Evolutionary conservation across 2,797 vertebrate species (phyloP), one percentile per base, ranked within the genome.

Genomic region (Phrynocephalus forsythii): DNA sequence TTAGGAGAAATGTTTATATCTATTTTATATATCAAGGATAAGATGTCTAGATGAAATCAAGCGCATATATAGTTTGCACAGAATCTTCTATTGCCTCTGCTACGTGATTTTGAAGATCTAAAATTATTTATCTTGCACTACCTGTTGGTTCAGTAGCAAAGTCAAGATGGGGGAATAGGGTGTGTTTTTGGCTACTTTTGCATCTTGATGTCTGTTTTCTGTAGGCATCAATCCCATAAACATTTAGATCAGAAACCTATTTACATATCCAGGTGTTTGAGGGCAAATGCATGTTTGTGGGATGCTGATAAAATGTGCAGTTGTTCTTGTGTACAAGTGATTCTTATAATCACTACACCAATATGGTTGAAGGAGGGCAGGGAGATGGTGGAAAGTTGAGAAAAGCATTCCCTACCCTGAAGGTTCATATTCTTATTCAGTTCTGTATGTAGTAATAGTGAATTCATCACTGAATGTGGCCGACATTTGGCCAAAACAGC

Each of bases 11-110:
- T 88, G 87, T 97, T 97, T 97, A 94, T 97, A 95, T 97, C 95
- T 97, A 96, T 97, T 97, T 92, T 97, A 95, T 96, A 95, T 95
- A 95, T 96, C 91, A 91, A 94, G 75, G 93, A 95, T 90, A 95
- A 91, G 89, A 1, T 94, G 95, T 83, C 89, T 96, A 95, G 82
- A 92, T 72, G 85, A 90, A 95, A 89, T 86, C 88, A 92, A 95
- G 94, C 90, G 66, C 10, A 90, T 92, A 87, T 84, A 86, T 86
- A 86, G 81, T 95, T 96, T 92, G 92, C 94, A 92, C 93, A 83
- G 86, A 91, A 93, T 95, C 94, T 93, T 92, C 88, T 82, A 88
- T 86, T 68, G 94, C 92, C 93, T 92, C 94, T 93, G 92, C 93
- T 93, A 76, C 69, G 85, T 83, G 87, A 90, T 94, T 88, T 93